Base-by-base conservation (phyloP, 2,797 vertebrate genomes). In the Gymnothorax javanicus region DNA sequence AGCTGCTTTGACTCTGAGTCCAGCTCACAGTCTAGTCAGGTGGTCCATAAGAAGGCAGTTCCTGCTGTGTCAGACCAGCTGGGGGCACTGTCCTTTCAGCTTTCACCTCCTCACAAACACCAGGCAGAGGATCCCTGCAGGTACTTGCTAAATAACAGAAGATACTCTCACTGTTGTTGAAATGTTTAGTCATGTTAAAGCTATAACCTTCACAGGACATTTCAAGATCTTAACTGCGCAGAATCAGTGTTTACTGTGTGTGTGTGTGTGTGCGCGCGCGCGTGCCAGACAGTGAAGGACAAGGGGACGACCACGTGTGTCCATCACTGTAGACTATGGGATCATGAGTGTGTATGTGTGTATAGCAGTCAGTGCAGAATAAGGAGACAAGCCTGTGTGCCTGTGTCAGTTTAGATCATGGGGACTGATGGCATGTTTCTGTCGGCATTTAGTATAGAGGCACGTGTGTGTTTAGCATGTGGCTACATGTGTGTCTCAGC, bases 1-100 rank as follows among this genome's bases (percentile, higher is more conserved):
- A 99, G 97, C 93, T 99, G 98, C 2, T 94, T 99, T 27, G 96
- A 96, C 0, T 97, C 96, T 0, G 97, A 95, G 62, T n/a, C 93
- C 84, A 96, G 95, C 82, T 98, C 97, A 85, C 97, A 97, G 89
- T 95, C 97, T 56, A 98, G 97, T 90, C 97, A 97, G 69, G 97
- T 96, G 64, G 94, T 95, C 71, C 96, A 97, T 87, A 97, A 96
- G 94, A 98, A 98, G 89, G 97, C 96, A 0, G 94, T 99, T 58
- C 97, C 97, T 0, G 92, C 97, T 77, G 95, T 97, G 0, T 91
- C 90, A 17, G 97, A 98, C 91, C 56, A 95, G 27, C 96, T 97
- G 6, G 95, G 96, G 0, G 96, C 94, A 4, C 89, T 71, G 93
- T 89, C 79, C 90, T n/a, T 73, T 13, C 89, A 92, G 71, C 90